Evolutionary conservation across 2,888 invertebrate species (phyloP).

Genomic region (Synergus laeviventris): DNA sequence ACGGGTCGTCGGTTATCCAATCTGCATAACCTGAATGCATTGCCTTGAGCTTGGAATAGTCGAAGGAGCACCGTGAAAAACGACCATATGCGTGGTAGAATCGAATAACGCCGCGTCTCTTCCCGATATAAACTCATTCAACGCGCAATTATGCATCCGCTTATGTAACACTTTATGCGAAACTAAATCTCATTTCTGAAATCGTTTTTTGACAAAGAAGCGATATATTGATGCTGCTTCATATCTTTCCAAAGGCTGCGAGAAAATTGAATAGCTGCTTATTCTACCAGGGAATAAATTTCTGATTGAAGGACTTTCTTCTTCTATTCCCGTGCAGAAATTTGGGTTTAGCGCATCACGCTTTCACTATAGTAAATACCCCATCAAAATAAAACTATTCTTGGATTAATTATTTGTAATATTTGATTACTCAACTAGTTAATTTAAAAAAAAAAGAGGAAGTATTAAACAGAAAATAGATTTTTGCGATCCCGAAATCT

Average conservation of each 20-base stretch:
- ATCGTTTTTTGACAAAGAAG: not conserved
- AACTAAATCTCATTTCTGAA: constrained; percentile 18
- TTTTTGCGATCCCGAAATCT: no score
- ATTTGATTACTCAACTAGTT: no score
- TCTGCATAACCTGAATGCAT: constrained; percentile 67
- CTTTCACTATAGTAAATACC: no score
- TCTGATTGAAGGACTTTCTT: constrained; percentile 8
- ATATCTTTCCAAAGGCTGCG: not conserved
- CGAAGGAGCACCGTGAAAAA: constrained; percentile 51
- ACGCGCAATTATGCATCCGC: constrained; percentile 49
- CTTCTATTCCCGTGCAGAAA: no score
- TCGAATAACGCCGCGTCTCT: constrained; percentile 53
- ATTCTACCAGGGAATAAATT: constrained; percentile 9
- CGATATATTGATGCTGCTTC: not conserved
- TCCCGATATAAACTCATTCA: constrained; percentile 58
- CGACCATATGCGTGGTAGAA: constrained; percentile 55
- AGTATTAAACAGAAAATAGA: no score
- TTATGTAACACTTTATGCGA: not conserved
- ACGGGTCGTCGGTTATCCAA: constrained; percentile 54
- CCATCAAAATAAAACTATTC: no score
- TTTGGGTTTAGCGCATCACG: no score
- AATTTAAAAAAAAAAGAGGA: no score
- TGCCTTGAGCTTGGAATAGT: constrained; percentile 56
- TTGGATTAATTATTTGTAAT: no score
- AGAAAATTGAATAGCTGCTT: constrained; percentile 19